Percentiles rank a stretch among this genome's conserved stretches.
phyloP scores from a whole-genome alignment of 2,888 invertebrate species.

The Spicauda simplicius region DNA sequence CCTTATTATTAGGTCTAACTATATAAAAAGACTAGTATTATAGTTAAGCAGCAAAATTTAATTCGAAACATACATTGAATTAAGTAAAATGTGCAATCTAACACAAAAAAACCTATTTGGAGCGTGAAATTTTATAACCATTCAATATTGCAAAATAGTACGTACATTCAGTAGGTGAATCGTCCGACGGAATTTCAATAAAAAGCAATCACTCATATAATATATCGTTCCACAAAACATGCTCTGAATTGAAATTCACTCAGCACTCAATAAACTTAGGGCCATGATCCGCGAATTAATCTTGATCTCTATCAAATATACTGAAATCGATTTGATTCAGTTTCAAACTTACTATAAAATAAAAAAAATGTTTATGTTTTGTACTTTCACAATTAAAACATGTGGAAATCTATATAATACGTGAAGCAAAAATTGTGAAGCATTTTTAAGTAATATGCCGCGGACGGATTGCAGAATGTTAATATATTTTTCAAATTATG shows the following conservation, averaged over 20 bases:
- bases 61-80: not conserved
- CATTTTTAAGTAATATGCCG: too few relatives aligned
- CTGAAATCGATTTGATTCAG: not conserved
- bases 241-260: slow-evolving; percentile 18
- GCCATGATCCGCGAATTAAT: not conserved
- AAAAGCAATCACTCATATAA: slow-evolving; percentile 20
- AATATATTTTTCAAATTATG: too few relatives aligned
- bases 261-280: slow-evolving; percentile 12
- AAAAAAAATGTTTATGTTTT: too few relatives aligned
- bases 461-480: too few relatives aligned
- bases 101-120: slow-evolving; percentile 12
- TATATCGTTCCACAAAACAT: slow-evolving; percentile 23
- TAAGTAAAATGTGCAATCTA: slow-evolving; percentile 4
- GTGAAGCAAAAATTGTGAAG: too few relatives aligned
- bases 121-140: slow-evolving; percentile 4
- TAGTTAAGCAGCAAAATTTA: too few relatives aligned
- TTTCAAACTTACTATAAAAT: not conserved
- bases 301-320: not conserved
- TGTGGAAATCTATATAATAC: too few relatives aligned
- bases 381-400: too few relatives aligned
- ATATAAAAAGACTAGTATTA: too few relatives aligned
- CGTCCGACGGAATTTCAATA: slow-evolving; percentile 22
- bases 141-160: slow-evolving; percentile 9
- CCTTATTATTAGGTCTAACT: too few relatives aligned
- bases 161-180: too few relatives aligned